Evolutionary conservation across 2,797 vertebrate genomes (phyloP).

Genomic region (Enteromius fasciolatus): DNA sequence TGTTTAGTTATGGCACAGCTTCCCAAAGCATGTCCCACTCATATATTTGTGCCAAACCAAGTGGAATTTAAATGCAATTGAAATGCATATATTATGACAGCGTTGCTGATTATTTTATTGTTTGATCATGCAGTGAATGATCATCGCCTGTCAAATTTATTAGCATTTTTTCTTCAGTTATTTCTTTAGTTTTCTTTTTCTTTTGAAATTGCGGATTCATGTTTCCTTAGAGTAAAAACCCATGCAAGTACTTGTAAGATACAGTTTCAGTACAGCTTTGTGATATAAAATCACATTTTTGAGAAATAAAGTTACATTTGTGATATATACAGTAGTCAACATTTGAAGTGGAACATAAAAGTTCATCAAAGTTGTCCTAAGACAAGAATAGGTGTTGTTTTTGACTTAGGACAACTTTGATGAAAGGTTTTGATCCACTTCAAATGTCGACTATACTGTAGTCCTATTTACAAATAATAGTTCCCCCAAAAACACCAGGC

Average conservation of each 20-base stretch:
- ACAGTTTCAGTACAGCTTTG: not conserved
- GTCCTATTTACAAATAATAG: not conserved
- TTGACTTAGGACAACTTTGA: too few relatives aligned
- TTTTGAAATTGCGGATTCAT: not conserved
- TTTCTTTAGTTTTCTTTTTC: not conserved
- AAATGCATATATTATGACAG: constrained; percentile 7
- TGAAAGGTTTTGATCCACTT: too few relatives aligned
- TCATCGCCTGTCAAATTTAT: not conserved
- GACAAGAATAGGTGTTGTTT: too few relatives aligned
- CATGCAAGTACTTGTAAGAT: not conserved
- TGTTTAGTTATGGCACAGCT: not conserved
- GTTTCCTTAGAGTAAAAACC: not conserved
- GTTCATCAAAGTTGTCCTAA: too few relatives aligned
- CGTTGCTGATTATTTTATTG: not conserved
- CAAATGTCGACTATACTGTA: not conserved
- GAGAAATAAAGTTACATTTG: not conserved
- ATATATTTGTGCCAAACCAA: not conserved
- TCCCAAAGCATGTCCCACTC: not conserved
- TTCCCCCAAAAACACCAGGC: too few relatives aligned
- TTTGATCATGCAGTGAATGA: not conserved
- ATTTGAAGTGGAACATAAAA: too few relatives aligned
- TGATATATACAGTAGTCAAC: not conserved
- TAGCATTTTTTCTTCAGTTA: not conserved
- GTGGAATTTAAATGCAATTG: not conserved
- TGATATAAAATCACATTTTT: not conserved